phyloP scores from a whole-genome alignment of 1,140 invertebrate species.

The Belonocnema kinseyi region DNA sequence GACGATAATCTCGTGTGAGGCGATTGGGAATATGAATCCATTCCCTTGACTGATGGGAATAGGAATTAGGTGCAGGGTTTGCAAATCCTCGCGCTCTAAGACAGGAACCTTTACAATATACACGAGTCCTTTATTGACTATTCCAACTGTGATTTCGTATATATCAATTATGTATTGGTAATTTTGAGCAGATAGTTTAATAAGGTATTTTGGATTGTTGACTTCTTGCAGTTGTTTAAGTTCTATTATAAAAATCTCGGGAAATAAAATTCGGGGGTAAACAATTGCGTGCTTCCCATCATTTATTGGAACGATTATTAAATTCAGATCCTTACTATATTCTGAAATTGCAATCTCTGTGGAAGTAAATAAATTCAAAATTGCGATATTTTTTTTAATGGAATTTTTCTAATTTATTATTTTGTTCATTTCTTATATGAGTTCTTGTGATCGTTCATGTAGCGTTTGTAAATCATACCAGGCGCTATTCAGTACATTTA shows the following conservation, averaged over 20 bases:
- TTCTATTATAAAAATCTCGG: neutral
- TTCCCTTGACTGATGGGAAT: too few species aligned
- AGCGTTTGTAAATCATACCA: neutral
- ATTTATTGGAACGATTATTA: neutral
- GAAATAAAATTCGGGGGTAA: neutral
- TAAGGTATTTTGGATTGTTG: neutral
- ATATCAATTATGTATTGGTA: neutral
- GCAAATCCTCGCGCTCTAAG: neutral
- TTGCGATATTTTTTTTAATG: neutral
- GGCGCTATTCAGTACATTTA: neutral
- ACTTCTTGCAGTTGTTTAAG: neutral
- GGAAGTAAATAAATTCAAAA: neutral
- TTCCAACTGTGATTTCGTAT: neutral
- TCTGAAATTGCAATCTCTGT: neutral
- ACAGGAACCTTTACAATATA: neutral
- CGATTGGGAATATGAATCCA: neutral
- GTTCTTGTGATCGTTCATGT: neutral
- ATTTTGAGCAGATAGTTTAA: neutral
- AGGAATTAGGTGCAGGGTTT: neutral
- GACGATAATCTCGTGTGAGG: too few species aligned
- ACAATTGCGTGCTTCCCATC: neutral
- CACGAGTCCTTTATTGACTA: too few species aligned
- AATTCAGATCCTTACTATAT: neutral
- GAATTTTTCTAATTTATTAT: neutral
- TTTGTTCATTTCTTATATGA: too few species aligned